Conservation (phyloP, 2,888 invertebrate genomes). For the Neoitamus cyanurus region DNA sequence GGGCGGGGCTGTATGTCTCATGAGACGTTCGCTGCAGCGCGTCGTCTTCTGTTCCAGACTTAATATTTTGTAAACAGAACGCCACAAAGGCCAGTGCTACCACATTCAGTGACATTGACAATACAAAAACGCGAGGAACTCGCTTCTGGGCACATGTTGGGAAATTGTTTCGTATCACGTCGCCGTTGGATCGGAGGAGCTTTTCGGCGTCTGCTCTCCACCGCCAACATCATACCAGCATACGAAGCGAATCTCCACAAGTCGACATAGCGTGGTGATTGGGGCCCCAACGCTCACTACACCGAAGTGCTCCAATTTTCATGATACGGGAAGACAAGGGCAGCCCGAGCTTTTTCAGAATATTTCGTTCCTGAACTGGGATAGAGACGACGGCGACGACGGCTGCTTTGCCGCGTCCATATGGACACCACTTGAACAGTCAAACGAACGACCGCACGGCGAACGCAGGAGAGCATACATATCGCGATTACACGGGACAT, state of each 20-base stretch:
- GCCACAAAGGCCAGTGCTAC: background rate
- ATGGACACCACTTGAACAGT: background rate
- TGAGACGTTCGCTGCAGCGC: background rate
- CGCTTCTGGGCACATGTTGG: background rate
- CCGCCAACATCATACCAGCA: background rate
- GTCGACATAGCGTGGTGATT: background rate
- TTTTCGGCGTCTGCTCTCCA: background rate
- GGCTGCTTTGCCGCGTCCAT: background rate
- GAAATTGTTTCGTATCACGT: background rate
- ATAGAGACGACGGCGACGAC: background rate
- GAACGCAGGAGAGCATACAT: background rate
- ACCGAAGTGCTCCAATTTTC: background rate
- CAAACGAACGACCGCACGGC: background rate
- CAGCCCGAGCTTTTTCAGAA: constrained; percentile 3
- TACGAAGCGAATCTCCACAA: background rate
- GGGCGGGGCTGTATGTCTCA: background rate
- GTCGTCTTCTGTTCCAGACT: background rate
- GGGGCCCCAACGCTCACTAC: background rate
- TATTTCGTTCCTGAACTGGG: constrained; percentile 20
- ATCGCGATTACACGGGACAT: background rate
- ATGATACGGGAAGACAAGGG: background rate
- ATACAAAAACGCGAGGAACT: background rate
- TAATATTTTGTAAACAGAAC: background rate
- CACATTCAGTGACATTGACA: background rate
- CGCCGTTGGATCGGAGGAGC: background rate